Percentiles rank a stretch among this genome's conserved stretches.
phyloP scores from a whole-genome alignment of 2,113 vertebrate genomes.

The Xenus cinereus region DNA sequence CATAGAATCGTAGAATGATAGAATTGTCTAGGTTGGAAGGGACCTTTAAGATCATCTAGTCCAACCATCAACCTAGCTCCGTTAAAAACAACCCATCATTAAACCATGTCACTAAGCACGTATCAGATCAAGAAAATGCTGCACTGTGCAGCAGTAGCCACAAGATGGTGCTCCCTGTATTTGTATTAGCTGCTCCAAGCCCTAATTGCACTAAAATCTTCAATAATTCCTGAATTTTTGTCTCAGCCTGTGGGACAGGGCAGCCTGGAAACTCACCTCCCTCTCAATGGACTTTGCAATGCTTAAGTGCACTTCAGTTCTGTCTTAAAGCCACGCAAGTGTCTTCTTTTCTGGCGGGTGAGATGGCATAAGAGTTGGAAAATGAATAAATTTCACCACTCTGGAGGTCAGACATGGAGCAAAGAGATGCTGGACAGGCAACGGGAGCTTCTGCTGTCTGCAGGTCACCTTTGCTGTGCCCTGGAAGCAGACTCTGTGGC shows the following conservation, averaged over 20 bases:
- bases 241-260: background rate
- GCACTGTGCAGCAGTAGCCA: background rate
- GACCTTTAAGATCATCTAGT: no score
- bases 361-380: background rate
- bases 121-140: background rate
- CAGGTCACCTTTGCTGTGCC: background rate
- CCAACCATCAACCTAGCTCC: no score
- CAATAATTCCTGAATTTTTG: background rate
- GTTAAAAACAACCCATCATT: no score
- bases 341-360: background rate
- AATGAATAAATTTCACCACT: background rate
- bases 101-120: background rate
- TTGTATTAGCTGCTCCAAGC: background rate
- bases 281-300: background rate
- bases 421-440: background rate
- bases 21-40: no score
- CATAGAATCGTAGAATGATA: no score
- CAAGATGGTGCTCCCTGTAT: slow-evolving; percentile 34
- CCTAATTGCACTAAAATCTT: background rate
- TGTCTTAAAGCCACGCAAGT: background rate
- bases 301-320: background rate
- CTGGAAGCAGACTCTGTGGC: background rate
- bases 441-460: background rate
- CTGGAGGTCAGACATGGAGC: background rate
- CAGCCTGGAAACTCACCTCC: background rate